A percentile compares a stretch with the other conserved stretches of the same genome.
phyloP scores from a whole-genome alignment of 2,888 invertebrate species.

The Peribatodes rhomboidaria region DNA sequence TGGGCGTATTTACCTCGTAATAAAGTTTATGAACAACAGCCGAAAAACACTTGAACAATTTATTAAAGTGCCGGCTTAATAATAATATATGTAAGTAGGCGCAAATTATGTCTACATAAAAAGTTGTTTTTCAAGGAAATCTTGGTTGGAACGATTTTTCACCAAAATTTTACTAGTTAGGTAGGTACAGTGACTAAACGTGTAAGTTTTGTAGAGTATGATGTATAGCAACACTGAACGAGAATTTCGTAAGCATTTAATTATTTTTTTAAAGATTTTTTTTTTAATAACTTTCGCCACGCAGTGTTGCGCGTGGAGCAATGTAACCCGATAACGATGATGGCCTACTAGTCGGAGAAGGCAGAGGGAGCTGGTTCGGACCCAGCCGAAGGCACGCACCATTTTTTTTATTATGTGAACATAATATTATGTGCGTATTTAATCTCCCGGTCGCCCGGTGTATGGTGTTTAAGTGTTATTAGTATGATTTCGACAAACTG shows the following conservation, averaged over 20 bases:
- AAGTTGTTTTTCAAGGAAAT: slow-evolving; percentile 56
- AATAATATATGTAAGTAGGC: slow-evolving; percentile 66
- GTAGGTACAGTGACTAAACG: too few species aligned
- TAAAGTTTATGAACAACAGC: slow-evolving; percentile 55
- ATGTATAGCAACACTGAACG: slow-evolving; percentile 39
- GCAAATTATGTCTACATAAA: slow-evolving; percentile 57
- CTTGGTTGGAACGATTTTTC: slow-evolving; percentile 34
- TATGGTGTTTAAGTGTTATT: too few species aligned
- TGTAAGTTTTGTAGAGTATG: slow-evolving; percentile 40
- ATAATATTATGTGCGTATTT: too few species aligned
- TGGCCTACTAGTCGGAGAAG: too few species aligned
- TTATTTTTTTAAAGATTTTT: not conserved
- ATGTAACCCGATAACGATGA: too few species aligned
- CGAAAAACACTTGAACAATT: slow-evolving; percentile 48
- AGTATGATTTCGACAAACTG: too few species aligned
- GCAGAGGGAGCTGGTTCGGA: too few species aligned
- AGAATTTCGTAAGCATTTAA: slow-evolving; percentile 26
- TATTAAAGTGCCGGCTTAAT: slow-evolving; percentile 56
- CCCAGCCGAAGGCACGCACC: too few species aligned
- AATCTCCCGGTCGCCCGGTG: too few species aligned
- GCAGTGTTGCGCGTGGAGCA: too few species aligned
- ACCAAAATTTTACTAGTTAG: slow-evolving; percentile 21
- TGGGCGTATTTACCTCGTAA: slow-evolving; percentile 56
- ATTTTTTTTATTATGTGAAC: too few species aligned
- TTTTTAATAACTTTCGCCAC: not conserved